Evolutionary conservation across 2,113 vertebrate genomes (phyloP).

Genomic region (Passer domesticus): DNA sequence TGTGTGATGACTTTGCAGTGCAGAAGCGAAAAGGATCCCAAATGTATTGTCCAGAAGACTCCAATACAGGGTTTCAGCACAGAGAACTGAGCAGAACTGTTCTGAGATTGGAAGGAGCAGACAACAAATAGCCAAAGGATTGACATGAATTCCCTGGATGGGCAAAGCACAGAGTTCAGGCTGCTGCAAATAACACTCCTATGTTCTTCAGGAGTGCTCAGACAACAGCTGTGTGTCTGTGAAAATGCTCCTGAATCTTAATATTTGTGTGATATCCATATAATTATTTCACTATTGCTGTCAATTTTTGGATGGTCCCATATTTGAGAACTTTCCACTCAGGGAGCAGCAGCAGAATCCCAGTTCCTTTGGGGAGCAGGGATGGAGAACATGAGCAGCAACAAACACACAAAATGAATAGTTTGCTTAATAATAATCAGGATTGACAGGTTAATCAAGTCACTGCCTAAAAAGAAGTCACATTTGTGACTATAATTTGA

Average conservation of each 20-base stretch:
- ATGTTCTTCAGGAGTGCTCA: neutral
- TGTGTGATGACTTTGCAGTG: neutral
- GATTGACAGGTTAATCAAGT: slow-evolving; percentile 11
- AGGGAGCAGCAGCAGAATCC: neutral
- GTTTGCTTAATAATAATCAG: neutral
- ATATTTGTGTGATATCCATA: neutral
- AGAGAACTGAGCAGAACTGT: neutral
- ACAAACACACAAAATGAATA: neutral
- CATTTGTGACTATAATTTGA: slow-evolving; percentile 8
- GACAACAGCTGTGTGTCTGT: neutral
- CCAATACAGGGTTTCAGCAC: neutral
- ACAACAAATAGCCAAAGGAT: neutral
- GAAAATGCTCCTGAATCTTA: neutral
- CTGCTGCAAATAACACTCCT: neutral
- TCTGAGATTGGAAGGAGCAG: neutral
- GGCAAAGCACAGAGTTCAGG: neutral
- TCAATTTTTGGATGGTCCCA: neutral
- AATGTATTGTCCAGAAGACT: neutral
- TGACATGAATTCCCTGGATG: neutral
- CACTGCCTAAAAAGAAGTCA: neutral
- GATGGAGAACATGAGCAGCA: neutral
- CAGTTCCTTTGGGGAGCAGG: neutral
- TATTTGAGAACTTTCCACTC: neutral
- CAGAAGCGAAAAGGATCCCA: neutral
- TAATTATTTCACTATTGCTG: neutral